Percentiles rank a stretch among this genome's conserved stretches.
These are phyloP conservation scores for Diabrotica balteata DNA, from an alignment of 2,888 invertebrate species.

Conservation along the genomic window DNA sequence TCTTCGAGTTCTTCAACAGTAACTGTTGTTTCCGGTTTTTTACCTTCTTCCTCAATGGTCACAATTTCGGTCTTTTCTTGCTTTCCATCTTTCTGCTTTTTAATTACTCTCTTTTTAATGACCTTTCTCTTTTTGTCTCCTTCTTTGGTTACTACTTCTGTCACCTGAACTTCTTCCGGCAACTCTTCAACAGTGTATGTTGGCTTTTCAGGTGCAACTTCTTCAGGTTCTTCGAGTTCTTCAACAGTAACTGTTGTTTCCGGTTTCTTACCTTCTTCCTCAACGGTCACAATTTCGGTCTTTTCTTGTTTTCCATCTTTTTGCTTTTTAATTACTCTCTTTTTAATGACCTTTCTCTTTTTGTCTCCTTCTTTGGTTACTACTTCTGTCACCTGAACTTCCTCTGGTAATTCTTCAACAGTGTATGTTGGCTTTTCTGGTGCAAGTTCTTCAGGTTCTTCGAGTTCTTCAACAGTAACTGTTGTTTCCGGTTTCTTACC, in stretches of 20 bases:
- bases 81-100: constrained; percentile 54
- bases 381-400: constrained; percentile 53
- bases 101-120: constrained; percentile 57
- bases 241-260: constrained; percentile 57
- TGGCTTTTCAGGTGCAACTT: constrained; percentile 25
- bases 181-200: constrained; percentile 41
- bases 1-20: constrained; percentile 47
- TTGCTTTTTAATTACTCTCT: constrained; percentile 46
- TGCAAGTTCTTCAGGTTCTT: constrained; percentile 42
- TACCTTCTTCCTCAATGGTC: constrained; percentile 58
- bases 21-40: constrained; percentile 52
- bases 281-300: constrained; percentile 49
- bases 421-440: constrained; percentile 33
- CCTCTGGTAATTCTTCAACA: constrained; percentile 44
- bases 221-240: constrained; percentile 50
- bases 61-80: constrained; percentile 58
- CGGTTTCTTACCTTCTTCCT: constrained; percentile 56
- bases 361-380: constrained; percentile 53
- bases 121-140: constrained; percentile 45
- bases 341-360: constrained; percentile 49
- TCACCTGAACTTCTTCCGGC: constrained; percentile 45
- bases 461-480: constrained; percentile 50
- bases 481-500: constrained; percentile 49
- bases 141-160: constrained; percentile 40
- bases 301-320: constrained; percentile 48